A percentile compares a stretch with the other conserved stretches of the same genome.
Evolutionary conservation across 92 coral and sea anemone genomes (phyloP).

Genomic region (Bergia sp.): DNA sequence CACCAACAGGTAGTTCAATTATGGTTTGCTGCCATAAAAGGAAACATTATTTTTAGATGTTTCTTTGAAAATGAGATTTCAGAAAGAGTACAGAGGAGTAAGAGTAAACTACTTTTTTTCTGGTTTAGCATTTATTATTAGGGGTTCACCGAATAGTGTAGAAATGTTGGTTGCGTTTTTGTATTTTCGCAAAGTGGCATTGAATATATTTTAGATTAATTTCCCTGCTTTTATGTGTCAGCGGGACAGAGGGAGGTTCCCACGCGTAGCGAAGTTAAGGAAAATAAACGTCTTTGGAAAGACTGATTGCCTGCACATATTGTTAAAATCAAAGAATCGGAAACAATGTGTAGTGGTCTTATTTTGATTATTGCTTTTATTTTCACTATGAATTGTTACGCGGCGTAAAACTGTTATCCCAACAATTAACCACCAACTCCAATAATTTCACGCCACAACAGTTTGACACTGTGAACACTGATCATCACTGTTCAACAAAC

Average conservation of each 20-base stretch:
- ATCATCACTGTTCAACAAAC: neutral
- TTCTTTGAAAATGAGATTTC: neutral
- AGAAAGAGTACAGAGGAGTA: neutral
- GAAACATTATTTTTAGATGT: conserved; percentile 2
- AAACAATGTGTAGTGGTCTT: too few species aligned
- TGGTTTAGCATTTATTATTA: neutral
- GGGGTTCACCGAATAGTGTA: neutral
- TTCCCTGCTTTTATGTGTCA: neutral
- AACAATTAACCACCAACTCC: too few species aligned
- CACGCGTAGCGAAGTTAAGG: too few species aligned
- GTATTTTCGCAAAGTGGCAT: neutral
- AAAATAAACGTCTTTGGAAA: too few species aligned
- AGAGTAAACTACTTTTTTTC: neutral
- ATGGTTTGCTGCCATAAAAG: conserved; percentile 13
- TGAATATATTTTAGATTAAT: neutral
- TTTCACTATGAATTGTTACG: too few species aligned
- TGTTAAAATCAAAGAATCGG: too few species aligned
- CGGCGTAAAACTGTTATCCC: too few species aligned
- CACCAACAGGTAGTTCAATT: conserved; percentile 21
- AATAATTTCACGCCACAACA: neutral
- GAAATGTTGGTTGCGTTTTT: neutral
- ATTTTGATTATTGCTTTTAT: too few species aligned
- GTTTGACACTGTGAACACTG: neutral
- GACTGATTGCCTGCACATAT: too few species aligned
- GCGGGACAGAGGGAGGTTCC: neutral